A percentile compares a stretch with the other conserved stretches of the same genome.
Conservation (phyloP, 2,797 vertebrate species). For the Coracias cyanogaster region DNA sequence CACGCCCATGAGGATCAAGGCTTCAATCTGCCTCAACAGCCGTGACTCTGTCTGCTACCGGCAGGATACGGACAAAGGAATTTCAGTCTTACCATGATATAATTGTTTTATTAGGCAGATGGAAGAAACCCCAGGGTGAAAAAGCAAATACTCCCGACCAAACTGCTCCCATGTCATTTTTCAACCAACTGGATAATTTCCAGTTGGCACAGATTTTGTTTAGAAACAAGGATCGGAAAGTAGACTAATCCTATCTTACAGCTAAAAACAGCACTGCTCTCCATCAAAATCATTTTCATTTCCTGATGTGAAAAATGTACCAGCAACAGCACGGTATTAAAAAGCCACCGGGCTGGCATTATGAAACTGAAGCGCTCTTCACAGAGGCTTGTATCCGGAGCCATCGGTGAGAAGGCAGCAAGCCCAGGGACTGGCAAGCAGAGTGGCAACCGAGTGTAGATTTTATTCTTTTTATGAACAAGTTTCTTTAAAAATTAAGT, state of each 20-base stretch:
- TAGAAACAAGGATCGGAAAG: slow-evolving; percentile 52
- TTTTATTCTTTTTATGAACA: not conserved
- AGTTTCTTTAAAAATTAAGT: not conserved
- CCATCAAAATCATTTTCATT: slow-evolving; percentile 44
- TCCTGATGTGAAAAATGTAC: slow-evolving; percentile 48
- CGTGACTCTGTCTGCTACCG: not conserved
- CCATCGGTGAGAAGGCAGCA: not conserved
- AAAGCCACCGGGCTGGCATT: not conserved
- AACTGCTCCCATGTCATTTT: slow-evolving; percentile 33
- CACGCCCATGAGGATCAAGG: no score
- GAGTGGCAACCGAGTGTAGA: not conserved
- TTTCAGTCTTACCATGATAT: not conserved
- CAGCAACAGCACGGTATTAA: slow-evolving; percentile 27
- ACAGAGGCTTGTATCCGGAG: not conserved
- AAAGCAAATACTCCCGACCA: slow-evolving; percentile 50
- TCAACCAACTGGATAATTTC: slow-evolving; percentile 50
- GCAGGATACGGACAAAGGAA: not conserved
- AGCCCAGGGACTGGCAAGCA: not conserved
- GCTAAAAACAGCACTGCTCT: slow-evolving; percentile 40
- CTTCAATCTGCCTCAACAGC: not conserved
- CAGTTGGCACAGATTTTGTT: slow-evolving; percentile 50
- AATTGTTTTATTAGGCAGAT: slow-evolving; percentile 55
- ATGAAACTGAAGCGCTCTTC: not conserved
- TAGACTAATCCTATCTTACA: slow-evolving; percentile 67
- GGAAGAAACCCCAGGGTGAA: slow-evolving; percentile 36